Conservation (phyloP, 1,140 invertebrate genomes). For the Halyomorpha halys region DNA sequence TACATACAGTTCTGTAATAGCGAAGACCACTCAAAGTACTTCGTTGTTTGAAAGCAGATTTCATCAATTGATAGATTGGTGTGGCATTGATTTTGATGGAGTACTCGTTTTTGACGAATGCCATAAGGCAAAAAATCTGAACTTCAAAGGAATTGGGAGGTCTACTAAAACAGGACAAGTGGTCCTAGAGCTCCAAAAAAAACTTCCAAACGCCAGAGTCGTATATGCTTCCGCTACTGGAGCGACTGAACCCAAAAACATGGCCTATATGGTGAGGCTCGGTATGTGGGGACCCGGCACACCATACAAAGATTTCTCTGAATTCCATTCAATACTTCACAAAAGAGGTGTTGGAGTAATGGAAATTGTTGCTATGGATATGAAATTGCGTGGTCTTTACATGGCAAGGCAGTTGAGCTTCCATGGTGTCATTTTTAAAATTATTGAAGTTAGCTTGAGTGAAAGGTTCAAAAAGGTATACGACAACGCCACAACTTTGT, state of each 20-base stretch:
- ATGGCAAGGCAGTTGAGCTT: constrained; percentile 97
- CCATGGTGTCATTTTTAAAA: constrained; percentile 86
- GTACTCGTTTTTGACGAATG: constrained; percentile 98
- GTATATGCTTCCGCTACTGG: constrained; percentile 98
- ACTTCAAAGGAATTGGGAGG: constrained; percentile 88
- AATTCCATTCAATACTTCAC: constrained; percentile 93
- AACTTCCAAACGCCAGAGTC: constrained; percentile 86
- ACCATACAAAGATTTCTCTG: constrained; percentile 83
- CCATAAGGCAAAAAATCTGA: constrained; percentile 97
- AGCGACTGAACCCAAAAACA: constrained; percentile 93
- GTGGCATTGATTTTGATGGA: constrained; percentile 91
- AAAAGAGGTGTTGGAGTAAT: constrained; percentile 95
- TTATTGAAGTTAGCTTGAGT: constrained; percentile 86
- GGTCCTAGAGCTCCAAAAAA: constrained; percentile 90
- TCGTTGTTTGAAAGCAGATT: constrained; percentile 87
- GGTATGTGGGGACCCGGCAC: constrained; percentile 96
- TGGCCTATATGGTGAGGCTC: constrained; percentile 98
- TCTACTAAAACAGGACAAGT: constrained; percentile 77
- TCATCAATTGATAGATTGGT: constrained; percentile 93
- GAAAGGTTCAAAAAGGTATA: constrained; percentile 82
- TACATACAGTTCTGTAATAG: constrained; percentile 95
- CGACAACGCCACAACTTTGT: constrained; percentile 87
- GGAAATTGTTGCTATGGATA: constrained; percentile 99
- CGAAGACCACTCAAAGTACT: constrained; percentile 77
- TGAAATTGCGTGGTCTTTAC: constrained; percentile 97